Evolutionary conservation across 2,888 invertebrate genomes (phyloP), one percentile per base, ranked within the genome.

Genomic region (Agrochola litura): DNA sequence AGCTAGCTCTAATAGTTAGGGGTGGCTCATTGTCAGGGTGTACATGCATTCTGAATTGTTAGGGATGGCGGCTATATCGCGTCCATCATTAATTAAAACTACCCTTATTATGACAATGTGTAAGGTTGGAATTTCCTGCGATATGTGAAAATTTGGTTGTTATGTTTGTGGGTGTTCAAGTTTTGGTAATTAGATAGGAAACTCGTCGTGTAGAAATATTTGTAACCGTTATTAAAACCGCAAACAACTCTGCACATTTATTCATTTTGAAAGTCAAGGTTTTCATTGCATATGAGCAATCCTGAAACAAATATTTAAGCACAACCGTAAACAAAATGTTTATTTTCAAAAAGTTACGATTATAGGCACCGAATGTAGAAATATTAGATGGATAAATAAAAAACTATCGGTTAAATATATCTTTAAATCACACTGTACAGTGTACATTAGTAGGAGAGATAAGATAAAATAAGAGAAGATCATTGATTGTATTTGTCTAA

Each of bases 71-170:
- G 49, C 73, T 74, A 72, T 75, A 69, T 65, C 58, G 43, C 66
- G 56, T 56, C 25, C 30, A 37, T 61, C 82, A 86, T 85, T 82
- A 86, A 84, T 84, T 83, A 84, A 82, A 83, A 19, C 70, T 64
- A 30, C 78, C 83, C 86, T 75, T 73, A 63, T 74, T 77, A 61
- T 81, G 37, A 81, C 68, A 65, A 37, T 52, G 70, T 60, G 54
- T 37, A 64, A 68, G 43, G 66, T 70, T 46, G 52, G 30, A 69
- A 81, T 80, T 52, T 70, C 54, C 52, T 25, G 43, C 69, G 49
- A 68, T 69, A 72, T 72, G 54, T 19, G 64, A 49, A 65, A 70
- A 81, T 78, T 54, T 16, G 41, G 30, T 69, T 19, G 64, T 37
- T 56, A 14, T 30, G 67, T 58, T 49, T 58, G 67, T 19, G 43